Evolutionary conservation across 2,888 invertebrate species (phyloP).

Genomic region (Beris morrisii): DNA sequence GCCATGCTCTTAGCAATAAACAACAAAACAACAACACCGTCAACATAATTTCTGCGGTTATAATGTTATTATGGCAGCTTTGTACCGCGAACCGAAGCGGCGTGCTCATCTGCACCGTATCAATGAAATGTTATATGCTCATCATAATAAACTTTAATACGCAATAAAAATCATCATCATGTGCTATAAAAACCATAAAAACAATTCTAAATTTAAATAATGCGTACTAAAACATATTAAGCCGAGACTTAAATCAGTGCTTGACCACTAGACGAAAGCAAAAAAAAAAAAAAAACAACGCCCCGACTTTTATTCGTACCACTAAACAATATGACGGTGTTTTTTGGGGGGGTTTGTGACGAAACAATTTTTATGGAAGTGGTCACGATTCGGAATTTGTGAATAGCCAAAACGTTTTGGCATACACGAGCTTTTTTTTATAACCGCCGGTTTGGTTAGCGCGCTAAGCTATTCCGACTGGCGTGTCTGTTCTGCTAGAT

Average conservation of each 20-base stretch:
- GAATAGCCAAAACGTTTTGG: no score
- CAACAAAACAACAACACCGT: slow-evolving; percentile 4
- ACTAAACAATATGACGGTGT: slow-evolving; percentile 4
- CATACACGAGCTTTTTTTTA: no score
- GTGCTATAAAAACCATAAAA: slow-evolving; percentile 55
- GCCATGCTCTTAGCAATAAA: background rate
- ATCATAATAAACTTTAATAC: slow-evolving; percentile 41
- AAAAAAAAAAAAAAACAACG: slow-evolving; percentile 13
- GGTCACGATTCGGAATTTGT: slow-evolving; percentile 16
- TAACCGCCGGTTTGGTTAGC: no score
- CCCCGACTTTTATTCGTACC: slow-evolving; percentile 19
- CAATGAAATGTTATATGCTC: slow-evolving; percentile 34
- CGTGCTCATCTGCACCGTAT: slow-evolving; percentile 3
- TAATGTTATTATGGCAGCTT: no score
- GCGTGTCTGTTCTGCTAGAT: no score
- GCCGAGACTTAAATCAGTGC: slow-evolving; percentile 25
- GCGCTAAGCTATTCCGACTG: no score
- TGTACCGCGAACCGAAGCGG: no score
- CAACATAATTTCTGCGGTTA: background rate
- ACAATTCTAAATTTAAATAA: slow-evolving; percentile 53
- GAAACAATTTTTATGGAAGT: background rate
- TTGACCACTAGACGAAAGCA: slow-evolving; percentile 21
- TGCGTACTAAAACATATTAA: slow-evolving; percentile 38
- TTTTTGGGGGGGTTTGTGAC: background rate
- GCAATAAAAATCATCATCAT: slow-evolving; percentile 44